A percentile compares a stretch with the other conserved stretches of the same genome.
phyloP scores from a whole-genome alignment of 1,140 invertebrate species.

The Sesamia nonagrioides region DNA sequence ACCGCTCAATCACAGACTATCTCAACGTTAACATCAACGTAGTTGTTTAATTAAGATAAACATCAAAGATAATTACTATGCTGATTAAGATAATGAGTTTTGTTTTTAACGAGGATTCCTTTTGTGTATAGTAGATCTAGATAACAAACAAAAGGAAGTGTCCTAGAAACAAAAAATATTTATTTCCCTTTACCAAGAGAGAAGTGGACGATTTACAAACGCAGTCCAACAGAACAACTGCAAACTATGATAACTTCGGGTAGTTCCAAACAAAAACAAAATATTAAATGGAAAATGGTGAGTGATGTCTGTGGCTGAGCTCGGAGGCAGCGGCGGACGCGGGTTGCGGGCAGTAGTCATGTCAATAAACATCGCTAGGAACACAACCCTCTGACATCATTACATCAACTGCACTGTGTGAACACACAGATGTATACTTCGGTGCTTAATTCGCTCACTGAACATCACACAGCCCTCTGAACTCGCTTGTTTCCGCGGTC shows the following conservation, averaged over 20 bases:
- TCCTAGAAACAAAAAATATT: constrained; percentile 1
- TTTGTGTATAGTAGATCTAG: neutral
- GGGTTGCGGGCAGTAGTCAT: neutral
- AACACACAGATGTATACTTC: constrained; percentile 28
- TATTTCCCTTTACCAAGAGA: neutral
- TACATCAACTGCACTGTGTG: constrained; percentile 53
- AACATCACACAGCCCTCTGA: constrained; percentile 35
- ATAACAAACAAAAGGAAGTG: too few relatives aligned
- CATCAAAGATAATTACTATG: neutral
- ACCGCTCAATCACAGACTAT: neutral
- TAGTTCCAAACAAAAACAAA: constrained; percentile 23
- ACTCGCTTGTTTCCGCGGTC: constrained; percentile 35
- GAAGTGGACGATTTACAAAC: constrained; percentile 14
- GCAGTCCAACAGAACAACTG: constrained; percentile 18
- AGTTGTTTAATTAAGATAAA: neutral
- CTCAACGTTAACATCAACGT: neutral
- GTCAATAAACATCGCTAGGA: constrained; percentile 55
- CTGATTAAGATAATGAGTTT: neutral
- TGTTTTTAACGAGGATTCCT: neutral
- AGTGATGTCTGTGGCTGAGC: constrained; percentile 17
- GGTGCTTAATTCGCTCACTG: constrained; percentile 41
- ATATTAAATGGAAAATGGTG: constrained; percentile 10
- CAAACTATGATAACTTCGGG: constrained; percentile 1
- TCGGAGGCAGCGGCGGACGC: neutral
- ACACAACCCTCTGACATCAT: constrained; percentile 56